phyloP scores from a whole-genome alignment of 2,888 invertebrate genomes.

The Bedellia somnulentella region DNA sequence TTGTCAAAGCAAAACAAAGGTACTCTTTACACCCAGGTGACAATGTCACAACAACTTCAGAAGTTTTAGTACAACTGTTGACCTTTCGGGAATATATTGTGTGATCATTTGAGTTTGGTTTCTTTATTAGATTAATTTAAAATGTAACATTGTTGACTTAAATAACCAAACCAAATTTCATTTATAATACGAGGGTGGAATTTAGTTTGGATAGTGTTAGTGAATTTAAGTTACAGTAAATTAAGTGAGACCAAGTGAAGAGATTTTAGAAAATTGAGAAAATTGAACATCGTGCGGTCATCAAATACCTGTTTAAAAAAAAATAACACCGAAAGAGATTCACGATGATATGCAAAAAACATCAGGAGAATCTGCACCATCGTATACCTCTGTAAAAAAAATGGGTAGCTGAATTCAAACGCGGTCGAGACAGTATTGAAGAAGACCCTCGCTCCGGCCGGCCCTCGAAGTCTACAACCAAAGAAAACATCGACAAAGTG shows the following conservation, averaged over 20 bases:
- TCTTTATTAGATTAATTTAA: too few relatives aligned
- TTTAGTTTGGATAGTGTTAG: too few relatives aligned
- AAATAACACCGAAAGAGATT: neutral
- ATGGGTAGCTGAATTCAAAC: constrained; percentile 11
- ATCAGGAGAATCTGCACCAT: constrained; percentile 7
- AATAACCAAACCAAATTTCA: too few relatives aligned
- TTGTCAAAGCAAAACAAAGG: too few relatives aligned
- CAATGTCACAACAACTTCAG: too few relatives aligned
- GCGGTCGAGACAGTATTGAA: constrained; percentile 10
- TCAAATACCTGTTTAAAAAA: constrained; percentile 1
- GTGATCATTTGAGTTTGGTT: too few relatives aligned
- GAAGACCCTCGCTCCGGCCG: constrained; percentile 9
- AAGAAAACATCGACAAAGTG: too few relatives aligned
- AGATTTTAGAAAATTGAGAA: constrained; percentile 15
- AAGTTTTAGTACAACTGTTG: too few relatives aligned
- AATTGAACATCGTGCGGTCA: neutral
- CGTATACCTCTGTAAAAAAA: constrained; percentile 10
- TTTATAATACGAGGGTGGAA: too few relatives aligned
- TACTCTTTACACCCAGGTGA: too few relatives aligned
- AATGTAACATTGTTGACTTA: too few relatives aligned
- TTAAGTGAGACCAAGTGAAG: constrained; percentile 1
- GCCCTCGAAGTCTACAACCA: constrained; percentile 8
- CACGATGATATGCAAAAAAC: neutral
- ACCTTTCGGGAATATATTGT: too few relatives aligned
- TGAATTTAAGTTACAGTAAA: neutral